These are phyloP conservation scores for Muscidifurax raptorellus DNA, from an alignment of 1,140 invertebrate species.

Conservation along the genomic window DNA sequence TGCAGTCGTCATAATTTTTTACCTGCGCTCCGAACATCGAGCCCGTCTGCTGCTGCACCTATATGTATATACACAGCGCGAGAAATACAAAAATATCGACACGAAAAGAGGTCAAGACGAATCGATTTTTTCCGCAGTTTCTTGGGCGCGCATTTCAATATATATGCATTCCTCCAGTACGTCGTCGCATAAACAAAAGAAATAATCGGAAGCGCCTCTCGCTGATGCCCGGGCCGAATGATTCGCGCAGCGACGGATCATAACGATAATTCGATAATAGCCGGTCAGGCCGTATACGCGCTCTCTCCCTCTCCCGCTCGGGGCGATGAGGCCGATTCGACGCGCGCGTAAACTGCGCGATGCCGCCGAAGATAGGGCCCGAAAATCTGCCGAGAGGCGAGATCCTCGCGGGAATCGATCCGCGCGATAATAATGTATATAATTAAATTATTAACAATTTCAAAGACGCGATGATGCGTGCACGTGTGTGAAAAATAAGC, in stretches of 20 bases:
- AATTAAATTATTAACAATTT: constrained; percentile 54
- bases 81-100: not conserved
- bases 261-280: constrained; percentile 64
- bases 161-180: not conserved
- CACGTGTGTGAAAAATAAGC: constrained; percentile 35
- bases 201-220: constrained; percentile 45
- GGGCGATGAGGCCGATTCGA: constrained; percentile 41
- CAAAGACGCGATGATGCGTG: not conserved
- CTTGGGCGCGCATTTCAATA: constrained; percentile 47
- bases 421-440: constrained; percentile 46
- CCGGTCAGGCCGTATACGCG: not conserved
- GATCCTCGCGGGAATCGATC: constrained; percentile 17
- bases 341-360: constrained; percentile 46
- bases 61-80: not conserved
- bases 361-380: constrained; percentile 51
- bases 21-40: not conserved
- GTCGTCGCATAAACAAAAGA: constrained; percentile 43
- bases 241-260: constrained; percentile 51
- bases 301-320: not conserved
- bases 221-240: not conserved
- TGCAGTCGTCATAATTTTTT: constrained; percentile 23
- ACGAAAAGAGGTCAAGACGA: constrained; percentile 14
- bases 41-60: not conserved
- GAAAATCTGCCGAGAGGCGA: constrained; percentile 33
- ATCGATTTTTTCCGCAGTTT: constrained; percentile 50